Percentiles rank a stretch among this genome's conserved stretches.
These are phyloP conservation scores for Brienomyrus longianalis DNA, from an alignment of 2,113 vertebrate genomes.

Conservation along the genomic window DNA sequence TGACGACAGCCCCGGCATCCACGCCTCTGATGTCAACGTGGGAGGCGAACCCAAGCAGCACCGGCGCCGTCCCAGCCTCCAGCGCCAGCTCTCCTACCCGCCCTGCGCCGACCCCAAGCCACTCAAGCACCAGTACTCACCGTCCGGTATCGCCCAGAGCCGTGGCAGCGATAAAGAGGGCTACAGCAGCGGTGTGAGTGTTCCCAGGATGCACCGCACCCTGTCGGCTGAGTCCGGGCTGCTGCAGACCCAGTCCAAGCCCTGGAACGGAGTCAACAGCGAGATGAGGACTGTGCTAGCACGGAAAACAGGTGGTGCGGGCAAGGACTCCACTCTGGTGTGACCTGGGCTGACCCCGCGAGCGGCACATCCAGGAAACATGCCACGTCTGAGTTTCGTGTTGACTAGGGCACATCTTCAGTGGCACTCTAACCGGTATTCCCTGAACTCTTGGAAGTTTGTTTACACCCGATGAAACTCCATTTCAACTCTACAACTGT, in stretches of 20 bases:
- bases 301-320: slow-evolving; percentile 47
- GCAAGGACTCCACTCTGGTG: slow-evolving; percentile 84
- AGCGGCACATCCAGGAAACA: neutral
- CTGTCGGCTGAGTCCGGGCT: slow-evolving; percentile 58
- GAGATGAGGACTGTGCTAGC: slow-evolving; percentile 72
- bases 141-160: slow-evolving; percentile 39
- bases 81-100: slow-evolving; percentile 57
- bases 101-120: slow-evolving; percentile 46
- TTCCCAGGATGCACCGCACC: slow-evolving; percentile 55
- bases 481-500: neutral
- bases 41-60: slow-evolving; percentile 45
- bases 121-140: slow-evolving; percentile 43
- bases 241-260: slow-evolving; percentile 56
- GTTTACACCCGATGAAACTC: neutral
- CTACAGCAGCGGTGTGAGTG: slow-evolving; percentile 44
- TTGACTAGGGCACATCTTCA: neutral
- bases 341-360: slow-evolving; percentile 43
- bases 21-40: slow-evolving; percentile 50
- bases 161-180: slow-evolving; percentile 43
- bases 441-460: neutral
- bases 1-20: slow-evolving; percentile 23
- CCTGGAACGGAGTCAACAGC: slow-evolving; percentile 69
- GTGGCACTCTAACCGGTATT: neutral
- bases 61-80: slow-evolving; percentile 57
- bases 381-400: neutral